Evolutionary conservation across 2,797 vertebrate species (phyloP).

Genomic region (Sphenodon punctatus): DNA sequence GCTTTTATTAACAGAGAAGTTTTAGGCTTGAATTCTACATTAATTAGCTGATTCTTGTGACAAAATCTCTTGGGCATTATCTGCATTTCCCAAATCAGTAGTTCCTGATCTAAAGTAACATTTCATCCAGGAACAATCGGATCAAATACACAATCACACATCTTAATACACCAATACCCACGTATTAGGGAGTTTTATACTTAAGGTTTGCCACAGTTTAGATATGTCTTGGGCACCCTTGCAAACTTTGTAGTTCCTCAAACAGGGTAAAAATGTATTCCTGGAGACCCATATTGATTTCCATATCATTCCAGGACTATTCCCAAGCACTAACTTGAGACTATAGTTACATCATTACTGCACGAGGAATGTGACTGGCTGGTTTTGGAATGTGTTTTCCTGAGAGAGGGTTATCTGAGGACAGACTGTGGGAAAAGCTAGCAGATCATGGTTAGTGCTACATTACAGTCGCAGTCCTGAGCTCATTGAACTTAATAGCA

Average conservation of each 20-base stretch:
- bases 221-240: neutral
- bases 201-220: neutral
- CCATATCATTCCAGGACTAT: slow-evolving; percentile 10
- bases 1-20: slow-evolving; percentile 20
- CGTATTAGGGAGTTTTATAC: neutral
- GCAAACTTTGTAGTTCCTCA: slow-evolving; percentile 7
- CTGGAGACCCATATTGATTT: fast-evolving
- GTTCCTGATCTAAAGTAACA: neutral
- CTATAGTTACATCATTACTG: neutral
- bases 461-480: no score
- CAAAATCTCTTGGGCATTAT: neutral
- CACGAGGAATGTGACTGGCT: neutral
- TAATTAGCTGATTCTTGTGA: neutral
- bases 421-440: neutral
- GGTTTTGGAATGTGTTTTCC: neutral
- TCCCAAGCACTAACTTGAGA: neutral
- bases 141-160: fast-evolving
- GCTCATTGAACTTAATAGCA: no score
- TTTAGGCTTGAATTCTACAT: neutral
- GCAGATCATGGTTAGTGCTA: neutral
- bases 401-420: neutral
- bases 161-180: neutral
- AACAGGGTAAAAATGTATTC: neutral
- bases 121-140: neutral
- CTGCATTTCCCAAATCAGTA: neutral